These are phyloP conservation scores for Cirrhinus molitorella DNA, from an alignment of 2,797 vertebrate species.

Conservation along the genomic window DNA sequence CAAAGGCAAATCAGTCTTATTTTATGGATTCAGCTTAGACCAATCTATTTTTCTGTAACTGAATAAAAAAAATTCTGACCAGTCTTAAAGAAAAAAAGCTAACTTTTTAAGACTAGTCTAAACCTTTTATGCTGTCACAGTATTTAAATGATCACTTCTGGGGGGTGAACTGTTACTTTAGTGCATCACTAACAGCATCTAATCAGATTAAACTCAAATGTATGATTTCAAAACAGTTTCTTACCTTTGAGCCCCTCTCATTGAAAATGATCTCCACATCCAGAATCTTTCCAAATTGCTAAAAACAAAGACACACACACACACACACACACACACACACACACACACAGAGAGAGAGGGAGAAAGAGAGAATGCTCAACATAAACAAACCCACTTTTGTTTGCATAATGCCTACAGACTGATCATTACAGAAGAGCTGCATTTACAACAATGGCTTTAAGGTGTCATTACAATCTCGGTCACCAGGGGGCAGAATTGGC, in stretches of 20 bases:
- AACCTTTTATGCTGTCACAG: no score
- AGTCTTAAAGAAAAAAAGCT: no score
- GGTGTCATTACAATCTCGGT: constrained; percentile 26
- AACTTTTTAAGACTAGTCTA: no score
- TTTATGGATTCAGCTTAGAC: no score
- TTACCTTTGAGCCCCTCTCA: constrained; percentile 85
- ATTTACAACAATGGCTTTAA: neutral
- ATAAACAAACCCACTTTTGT: constrained; percentile 16
- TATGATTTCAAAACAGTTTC: neutral
- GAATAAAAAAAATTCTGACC: no score
- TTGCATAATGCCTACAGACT: neutral
- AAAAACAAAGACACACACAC: constrained; percentile 35
- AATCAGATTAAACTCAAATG: neutral
- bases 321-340: neutral
- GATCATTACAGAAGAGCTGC: constrained; percentile 5
- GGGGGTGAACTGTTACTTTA: neutral
- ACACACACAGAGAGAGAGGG: neutral
- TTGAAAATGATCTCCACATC: constrained; percentile 88
- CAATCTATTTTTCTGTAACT: no score
- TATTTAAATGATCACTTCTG: neutral
- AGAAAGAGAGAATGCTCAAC: neutral
- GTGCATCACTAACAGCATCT: neutral
- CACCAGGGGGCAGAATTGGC: constrained; percentile 78
- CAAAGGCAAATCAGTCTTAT: no score
- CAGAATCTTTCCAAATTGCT: constrained; percentile 88